Conservation (phyloP, 2,888 invertebrate genomes). For the Drosophila cognata region DNA sequence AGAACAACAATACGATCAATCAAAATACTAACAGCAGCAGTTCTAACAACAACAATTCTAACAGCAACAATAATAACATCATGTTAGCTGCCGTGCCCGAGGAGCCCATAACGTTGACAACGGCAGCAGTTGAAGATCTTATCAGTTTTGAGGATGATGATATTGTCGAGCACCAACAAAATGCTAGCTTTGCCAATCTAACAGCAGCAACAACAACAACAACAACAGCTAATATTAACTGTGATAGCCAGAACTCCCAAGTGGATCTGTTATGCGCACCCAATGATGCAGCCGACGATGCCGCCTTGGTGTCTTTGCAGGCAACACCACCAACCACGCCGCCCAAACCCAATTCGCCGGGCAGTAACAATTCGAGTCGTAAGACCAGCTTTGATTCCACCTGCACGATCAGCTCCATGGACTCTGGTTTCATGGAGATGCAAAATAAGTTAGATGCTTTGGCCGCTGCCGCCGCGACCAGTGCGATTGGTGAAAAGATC, state of each 20-base stretch:
- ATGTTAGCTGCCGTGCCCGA: constrained; percentile 60
- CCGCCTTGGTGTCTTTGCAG: constrained; percentile 48
- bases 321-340: constrained; percentile 72
- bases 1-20: constrained; percentile 26
- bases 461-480: constrained; percentile 50
- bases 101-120: constrained; percentile 33
- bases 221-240: constrained; percentile 26
- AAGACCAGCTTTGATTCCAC: constrained; percentile 85
- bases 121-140: constrained; percentile 75
- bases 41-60: constrained; percentile 17
- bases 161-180: constrained; percentile 13
- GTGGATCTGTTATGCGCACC: constrained; percentile 78
- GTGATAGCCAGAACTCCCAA: constrained; percentile 46
- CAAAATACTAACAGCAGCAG: constrained; percentile 20
- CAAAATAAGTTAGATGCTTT: constrained; percentile 82
- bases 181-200: constrained; percentile 39
- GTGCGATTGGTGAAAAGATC: constrained; percentile 74
- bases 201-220: neutral
- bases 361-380: constrained; percentile 83
- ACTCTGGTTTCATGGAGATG: constrained; percentile 85
- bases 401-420: constrained; percentile 85
- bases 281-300: constrained; percentile 52
- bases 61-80: constrained; percentile 22
- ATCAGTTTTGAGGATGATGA: constrained; percentile 83
- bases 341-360: constrained; percentile 68